Conservation (phyloP, 2,113 vertebrate species). For the Scomber scombrus region DNA sequence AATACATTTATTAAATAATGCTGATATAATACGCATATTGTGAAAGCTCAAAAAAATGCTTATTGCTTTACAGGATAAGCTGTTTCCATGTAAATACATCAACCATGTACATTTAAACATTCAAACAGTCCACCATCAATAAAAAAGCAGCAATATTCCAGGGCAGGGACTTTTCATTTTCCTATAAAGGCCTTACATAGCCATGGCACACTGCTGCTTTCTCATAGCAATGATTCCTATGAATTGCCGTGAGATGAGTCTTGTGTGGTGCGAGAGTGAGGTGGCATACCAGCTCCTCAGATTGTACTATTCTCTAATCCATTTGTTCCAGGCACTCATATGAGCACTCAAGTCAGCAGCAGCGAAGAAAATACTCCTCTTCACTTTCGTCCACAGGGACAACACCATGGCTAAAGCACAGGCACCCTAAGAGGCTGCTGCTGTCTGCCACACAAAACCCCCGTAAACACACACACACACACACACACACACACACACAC, state of each 20-base stretch:
- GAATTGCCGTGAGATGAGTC: conserved; percentile 54
- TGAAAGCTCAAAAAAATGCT: too few relatives aligned
- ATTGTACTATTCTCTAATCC: conserved; percentile 60
- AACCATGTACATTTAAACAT: background rate
- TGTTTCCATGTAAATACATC: background rate
- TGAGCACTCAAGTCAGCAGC: conserved; percentile 51
- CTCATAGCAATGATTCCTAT: conserved; percentile 17
- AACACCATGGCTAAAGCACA: conserved; percentile 56
- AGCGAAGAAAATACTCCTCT: conserved; percentile 59
- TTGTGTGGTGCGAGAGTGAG: conserved; percentile 30
- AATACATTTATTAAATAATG: too few relatives aligned
- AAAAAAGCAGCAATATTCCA: background rate
- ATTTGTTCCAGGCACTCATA: conserved; percentile 67
- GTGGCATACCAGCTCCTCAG: conserved; percentile 27
- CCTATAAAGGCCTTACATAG: conserved; percentile 19
- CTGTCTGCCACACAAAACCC: conserved; percentile 14
- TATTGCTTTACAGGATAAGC: background rate
- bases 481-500: conserved; percentile 1
- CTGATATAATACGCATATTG: too few relatives aligned
- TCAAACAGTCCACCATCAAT: background rate
- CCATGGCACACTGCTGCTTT: conserved; percentile 11
- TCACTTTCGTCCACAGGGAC: conserved; percentile 54
- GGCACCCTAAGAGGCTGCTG: conserved; percentile 47
- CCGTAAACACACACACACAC: conserved; percentile 17
- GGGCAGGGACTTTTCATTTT: background rate